Base-by-base conservation (phyloP, 2,888 invertebrate genomes). In the Polia nebulosa region DNA sequence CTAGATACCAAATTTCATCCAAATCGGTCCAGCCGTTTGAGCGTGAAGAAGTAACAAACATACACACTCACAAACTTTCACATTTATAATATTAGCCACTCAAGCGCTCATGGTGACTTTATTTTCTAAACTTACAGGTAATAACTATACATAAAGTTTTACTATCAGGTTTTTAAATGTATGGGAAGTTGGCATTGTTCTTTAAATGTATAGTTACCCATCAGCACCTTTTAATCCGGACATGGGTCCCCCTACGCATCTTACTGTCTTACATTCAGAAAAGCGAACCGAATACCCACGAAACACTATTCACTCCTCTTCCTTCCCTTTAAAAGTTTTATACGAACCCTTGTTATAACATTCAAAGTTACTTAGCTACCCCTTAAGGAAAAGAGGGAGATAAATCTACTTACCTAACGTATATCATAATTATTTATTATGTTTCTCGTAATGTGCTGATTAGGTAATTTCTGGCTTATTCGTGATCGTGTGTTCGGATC, bases 311-410 rank as follows among this genome's bases (percentile, higher is more conserved):
- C 52, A 34, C 36, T 39, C 11, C 3, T 17, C 36, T 60, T 15
- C 27, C 25, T 44, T 36, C 53, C 60, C 60, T 36, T 80, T 29
- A 53, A 70, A 76, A 76, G 39, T 76, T 76, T 63, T 27, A 20
- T 34, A n/a, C 22, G 27, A 9, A n/a, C 20, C 56, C 52, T 25
- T 76, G 60, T 60, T 68, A n/a, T 29, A 45, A 60, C 77, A 70
- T 76, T 80, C 59, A 58, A 80, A 80, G 62, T 76, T 60, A 63
- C 71, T 76, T 60, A 69, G 75, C 51, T 44, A 49, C 47, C 53
- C 63, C 45, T 27, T 51, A 61, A 67, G 78, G 78, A 80, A 77
- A 65, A 65, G 56, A 77, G 78, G 78, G 78, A 32, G 32, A 80
- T 68, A 68, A 66, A 67, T 79, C 41, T 59, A 27, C 36, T 22